Base-by-base conservation (phyloP, 2,797 vertebrate species). In the Danio albolineatus region DNA sequence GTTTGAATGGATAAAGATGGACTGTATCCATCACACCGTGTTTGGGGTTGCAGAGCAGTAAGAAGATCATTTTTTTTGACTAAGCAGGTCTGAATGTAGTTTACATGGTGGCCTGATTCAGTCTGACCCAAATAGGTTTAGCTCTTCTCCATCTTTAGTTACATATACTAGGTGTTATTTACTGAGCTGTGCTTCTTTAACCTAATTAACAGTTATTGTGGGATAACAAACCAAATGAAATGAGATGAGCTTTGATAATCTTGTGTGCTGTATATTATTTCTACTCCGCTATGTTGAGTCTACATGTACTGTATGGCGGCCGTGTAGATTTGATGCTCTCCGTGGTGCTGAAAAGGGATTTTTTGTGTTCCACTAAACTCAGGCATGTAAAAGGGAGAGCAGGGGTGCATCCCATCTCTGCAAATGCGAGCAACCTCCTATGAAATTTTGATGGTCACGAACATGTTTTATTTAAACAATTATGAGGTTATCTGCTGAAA, bases 391-490 rank as follows among this genome's bases (percentile, higher is more conserved):
- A 57, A 66, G 10, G 49, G 90, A 92, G 90, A 89, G 87, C 84
- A 78, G 64, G 78, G 74, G 82, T 86, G 82, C 80, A 70, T 90
- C 91, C 92, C 90, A 89, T 87, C 89, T 82, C 77, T 88, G 87
- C 84, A 91, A 92, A 92, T 90, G 91, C 90, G 89, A 80, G 56
- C 28, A 83, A 79, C 59, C 86, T 85, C 86, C 86, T 88, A 91
- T 94, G 86, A 93, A 94, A 90, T 64, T 92, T 94, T 92, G 84
- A 94, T 91, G 85, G 67, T 89, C 86, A 90, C 85, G 12, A 59
- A 28, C 84, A 93, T 93, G 85, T 91, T 93, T 94, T 93, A 94
- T 94, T 94, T 88, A 94, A 91, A 90, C 89, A 92, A 91, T 92
- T 91, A 91, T 82, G 89, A 92, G 89, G 88, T 90, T 92, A 76